Base-by-base conservation (phyloP, 2,113 vertebrate species). In the Phyllopteryx taeniolatus region DNA sequence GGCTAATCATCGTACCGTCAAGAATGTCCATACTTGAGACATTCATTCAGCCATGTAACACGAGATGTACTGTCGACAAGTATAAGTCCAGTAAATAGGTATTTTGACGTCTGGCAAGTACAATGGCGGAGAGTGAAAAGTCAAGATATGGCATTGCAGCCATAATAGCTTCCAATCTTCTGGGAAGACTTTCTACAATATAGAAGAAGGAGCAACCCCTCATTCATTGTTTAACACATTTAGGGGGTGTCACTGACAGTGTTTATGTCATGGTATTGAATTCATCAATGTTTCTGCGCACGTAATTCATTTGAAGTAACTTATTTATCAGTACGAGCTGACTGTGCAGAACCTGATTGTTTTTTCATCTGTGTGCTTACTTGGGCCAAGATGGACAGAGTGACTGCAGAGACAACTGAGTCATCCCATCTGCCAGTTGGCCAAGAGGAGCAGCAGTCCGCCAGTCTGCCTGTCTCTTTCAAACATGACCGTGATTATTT, bases 401-500 rank as follows among this genome's bases (percentile, higher is more conserved):
- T 33, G 15, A 49, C 4, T 44, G 69, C 79, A 79, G 63, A 81
- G 49, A 85, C 73, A 76, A 77, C 82, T 80, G 85, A 87, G 85
- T 89, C 86, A 90, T 82, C 51, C 69, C 61, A 54, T 68, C 68
- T 76, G 72, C 76, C 68, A 64, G 73, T 80, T 78, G 79, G 74
- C 76, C 54, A 33, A 47, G 72, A 62, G 59, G 62, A 74, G 42
- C 13, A 35, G 67, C 54, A 17, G 76, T 74, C 71, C 61, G 14
- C 54, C 67, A 72, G 77, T 77, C 79, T 67, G 79, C 71, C 72
- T 57, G 73, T 79, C 79, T 54, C 65, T 80, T 51, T 75, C 70
- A 79, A 80, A 84, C 83, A 71, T 67, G 75, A 68, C 67, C 59
- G 7, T 62, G 66, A 87, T 88, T 87, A 88, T 83, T 87, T 75